Base-by-base conservation (phyloP, 2,888 invertebrate species). In the Campopleginae sp. region DNA sequence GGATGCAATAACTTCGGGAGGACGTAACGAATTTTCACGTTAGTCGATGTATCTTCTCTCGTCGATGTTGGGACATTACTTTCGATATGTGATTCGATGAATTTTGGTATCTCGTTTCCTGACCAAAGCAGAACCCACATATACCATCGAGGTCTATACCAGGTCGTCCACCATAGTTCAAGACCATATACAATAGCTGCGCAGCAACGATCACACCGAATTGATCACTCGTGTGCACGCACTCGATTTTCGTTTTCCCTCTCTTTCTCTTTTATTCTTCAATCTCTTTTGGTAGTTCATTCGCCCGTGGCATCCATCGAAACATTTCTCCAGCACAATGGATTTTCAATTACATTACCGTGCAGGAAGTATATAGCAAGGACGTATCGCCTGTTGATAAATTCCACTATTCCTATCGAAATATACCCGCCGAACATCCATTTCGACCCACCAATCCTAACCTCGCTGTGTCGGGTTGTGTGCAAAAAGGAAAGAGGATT, bases 281-380 rank as follows among this genome's bases (percentile, higher is more conserved):
- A 27, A 44, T 66, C 44, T 46, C 44, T 68, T 44, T 68, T 27
- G 5, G 54, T 65, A 54, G 38, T 42, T 51, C 58, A 44, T 23
- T 33, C 80, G 61, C 44, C 63, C 84, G 70, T 79, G 66, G 80
- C 76, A 80, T 80, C 84, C 86, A 86, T 85, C 85, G 80, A 81
- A 86, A 84, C 86, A 85, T 80, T 83, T 72, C 80, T 70, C 76
- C 82, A 74, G 83, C 89, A 89, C 89, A 90, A 91, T 90, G 89
- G 89, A 90, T 92, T 92, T 90, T 90, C 91, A 90, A 92, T 91
- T 91, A 91, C 88, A 91, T 91, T 90, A 90, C 85, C 87, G 80
- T 80, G 85, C 82, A 80, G 84, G 85, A 85, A 78, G 78, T 78
- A 68, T 89, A 89, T 78, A 71, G 88, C 89, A 87, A 87, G 88